Conservation (phyloP, 2,797 vertebrate species). For the Coccyzus lansbergi region DNA sequence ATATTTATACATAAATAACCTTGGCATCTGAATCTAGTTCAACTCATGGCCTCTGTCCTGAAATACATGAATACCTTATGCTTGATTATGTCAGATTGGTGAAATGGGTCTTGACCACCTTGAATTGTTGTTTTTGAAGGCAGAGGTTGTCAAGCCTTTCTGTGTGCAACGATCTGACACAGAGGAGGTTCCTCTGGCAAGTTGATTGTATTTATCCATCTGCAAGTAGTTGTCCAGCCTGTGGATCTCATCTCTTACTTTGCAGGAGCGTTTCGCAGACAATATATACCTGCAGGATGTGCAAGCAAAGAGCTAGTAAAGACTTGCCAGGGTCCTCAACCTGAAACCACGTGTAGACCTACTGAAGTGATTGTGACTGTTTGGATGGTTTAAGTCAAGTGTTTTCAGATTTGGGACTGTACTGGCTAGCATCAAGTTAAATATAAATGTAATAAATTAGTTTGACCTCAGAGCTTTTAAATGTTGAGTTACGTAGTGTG, state of each 20-base stretch:
- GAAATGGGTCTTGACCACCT: not conserved
- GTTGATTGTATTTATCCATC: not conserved
- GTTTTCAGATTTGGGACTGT: not conserved
- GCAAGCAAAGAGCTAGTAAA: not conserved
- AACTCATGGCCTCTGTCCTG: not conserved
- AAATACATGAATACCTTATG: not conserved
- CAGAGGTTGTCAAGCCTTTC: not conserved
- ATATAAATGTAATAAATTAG: not conserved
- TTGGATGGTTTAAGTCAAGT: not conserved
- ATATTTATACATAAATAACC: constrained; percentile 5
- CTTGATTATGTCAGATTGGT: not conserved
- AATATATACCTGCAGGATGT: not conserved
- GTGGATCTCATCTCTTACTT: not conserved
- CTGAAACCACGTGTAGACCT: not conserved
- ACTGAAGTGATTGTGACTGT: not conserved
- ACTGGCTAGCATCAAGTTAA: not conserved
- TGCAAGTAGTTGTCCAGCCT: not conserved
- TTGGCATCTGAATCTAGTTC: constrained; percentile 30
- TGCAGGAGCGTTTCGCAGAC: not conserved
- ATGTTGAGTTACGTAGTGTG: not conserved
- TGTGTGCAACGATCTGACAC: not conserved
- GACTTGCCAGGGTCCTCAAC: not conserved
- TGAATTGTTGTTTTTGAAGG: constrained; percentile 2
- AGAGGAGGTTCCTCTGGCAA: not conserved
- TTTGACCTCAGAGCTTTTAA: not conserved